phyloP scores from a whole-genome alignment of 2,797 vertebrate species.

The Pterois miles region DNA sequence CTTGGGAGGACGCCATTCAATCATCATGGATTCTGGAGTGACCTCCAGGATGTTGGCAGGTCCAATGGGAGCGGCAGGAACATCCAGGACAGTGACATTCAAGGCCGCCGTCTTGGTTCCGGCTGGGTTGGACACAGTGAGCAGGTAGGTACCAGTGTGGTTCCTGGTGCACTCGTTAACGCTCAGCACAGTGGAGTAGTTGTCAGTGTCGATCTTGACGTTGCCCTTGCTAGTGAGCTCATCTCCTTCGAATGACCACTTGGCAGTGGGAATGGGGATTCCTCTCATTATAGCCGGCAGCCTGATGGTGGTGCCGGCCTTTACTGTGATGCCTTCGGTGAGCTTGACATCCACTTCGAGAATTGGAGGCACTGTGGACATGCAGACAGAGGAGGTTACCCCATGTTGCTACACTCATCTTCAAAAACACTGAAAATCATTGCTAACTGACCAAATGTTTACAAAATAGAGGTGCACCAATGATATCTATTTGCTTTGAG shows the following conservation, averaged over 20 bases:
- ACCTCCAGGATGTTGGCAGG: conserved; percentile 95
- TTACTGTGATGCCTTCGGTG: conserved; percentile 96
- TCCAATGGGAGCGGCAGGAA: conserved; percentile 96
- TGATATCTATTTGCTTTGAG: not conserved
- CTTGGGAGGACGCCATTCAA: conserved; percentile 99
- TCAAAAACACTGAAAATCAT: not conserved
- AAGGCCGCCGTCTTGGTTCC: conserved; percentile 93
- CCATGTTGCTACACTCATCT: not conserved
- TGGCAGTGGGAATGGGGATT: conserved; percentile 92
- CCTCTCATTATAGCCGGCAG: conserved; percentile 98
- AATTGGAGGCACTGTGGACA: conserved; percentile 89
- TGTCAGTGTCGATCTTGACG: conserved; percentile 93
- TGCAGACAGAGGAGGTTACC: conserved; percentile 16
- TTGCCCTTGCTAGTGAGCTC: conserved; percentile 92
- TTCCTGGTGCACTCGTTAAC: conserved; percentile 93
- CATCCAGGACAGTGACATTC: conserved; percentile 95
- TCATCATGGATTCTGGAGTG: conserved; percentile 94
- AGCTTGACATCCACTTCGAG: conserved; percentile 95
- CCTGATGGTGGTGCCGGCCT: conserved; percentile 95
- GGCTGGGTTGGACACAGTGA: conserved; percentile 95
- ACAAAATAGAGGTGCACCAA: not conserved
- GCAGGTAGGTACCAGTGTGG: conserved; percentile 94
- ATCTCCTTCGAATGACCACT: conserved; percentile 91
- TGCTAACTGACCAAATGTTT: not conserved
- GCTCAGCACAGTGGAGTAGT: conserved; percentile 93